These are phyloP conservation scores for Drosophila rellima DNA, from an alignment of 2,888 invertebrate genomes.

Conservation along the genomic window DNA sequence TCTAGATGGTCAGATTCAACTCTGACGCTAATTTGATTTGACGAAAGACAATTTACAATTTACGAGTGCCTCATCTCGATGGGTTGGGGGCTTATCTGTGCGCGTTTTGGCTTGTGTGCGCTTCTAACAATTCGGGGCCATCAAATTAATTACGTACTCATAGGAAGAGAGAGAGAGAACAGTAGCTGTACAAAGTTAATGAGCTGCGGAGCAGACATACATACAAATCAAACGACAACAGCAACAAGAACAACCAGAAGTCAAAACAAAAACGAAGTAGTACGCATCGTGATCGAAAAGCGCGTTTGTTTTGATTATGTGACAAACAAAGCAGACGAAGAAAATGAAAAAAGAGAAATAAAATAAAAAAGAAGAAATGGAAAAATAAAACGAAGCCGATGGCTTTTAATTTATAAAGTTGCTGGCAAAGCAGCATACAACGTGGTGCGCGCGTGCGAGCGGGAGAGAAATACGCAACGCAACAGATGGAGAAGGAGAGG, in stretches of 20 bases:
- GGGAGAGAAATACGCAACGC: slow-evolving; percentile 8
- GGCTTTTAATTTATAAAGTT: slow-evolving; percentile 71
- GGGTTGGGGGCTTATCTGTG: slow-evolving; percentile 58
- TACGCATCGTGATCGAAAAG: slow-evolving; percentile 64
- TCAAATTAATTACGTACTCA: slow-evolving; percentile 67
- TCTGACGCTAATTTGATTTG: slow-evolving; percentile 64
- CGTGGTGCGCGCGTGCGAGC: slow-evolving; percentile 30
- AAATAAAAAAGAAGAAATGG: slow-evolving; percentile 32
- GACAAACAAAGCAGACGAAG: slow-evolving; percentile 55
- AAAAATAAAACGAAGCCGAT: slow-evolving; percentile 29
- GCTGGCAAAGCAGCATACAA: slow-evolving; percentile 58
- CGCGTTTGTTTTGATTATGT: slow-evolving; percentile 79
- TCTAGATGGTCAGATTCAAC: slow-evolving; percentile 42
- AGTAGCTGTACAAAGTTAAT: slow-evolving; percentile 77
- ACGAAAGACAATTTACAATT: slow-evolving; percentile 73
- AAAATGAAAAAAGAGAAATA: slow-evolving; percentile 28
- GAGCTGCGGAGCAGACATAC: slow-evolving; percentile 44
- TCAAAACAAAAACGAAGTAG: slow-evolving; percentile 57
- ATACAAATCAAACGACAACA: slow-evolving; percentile 11
- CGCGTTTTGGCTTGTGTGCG: slow-evolving; percentile 33
- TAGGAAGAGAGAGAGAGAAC: slow-evolving; percentile 43
- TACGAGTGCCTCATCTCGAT: slow-evolving; percentile 36
- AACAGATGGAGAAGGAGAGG: slow-evolving; percentile 9
- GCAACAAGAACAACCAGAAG: slow-evolving; percentile 52
- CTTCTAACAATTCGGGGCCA: slow-evolving; percentile 57